Evolutionary conservation across 2,888 invertebrate species (phyloP).

Genomic region (Drosophila melanosoma): DNA sequence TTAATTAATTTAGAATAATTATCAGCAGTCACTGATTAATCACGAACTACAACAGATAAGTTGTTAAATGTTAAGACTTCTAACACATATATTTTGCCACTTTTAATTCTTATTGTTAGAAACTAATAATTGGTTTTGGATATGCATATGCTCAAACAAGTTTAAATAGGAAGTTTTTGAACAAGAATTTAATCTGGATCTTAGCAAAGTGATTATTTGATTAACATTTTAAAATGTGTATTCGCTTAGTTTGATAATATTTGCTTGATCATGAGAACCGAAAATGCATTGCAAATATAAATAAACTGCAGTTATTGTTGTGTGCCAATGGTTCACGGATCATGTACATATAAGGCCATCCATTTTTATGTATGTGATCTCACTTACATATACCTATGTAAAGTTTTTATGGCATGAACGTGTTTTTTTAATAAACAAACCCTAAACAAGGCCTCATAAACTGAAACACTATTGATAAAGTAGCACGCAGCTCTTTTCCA

Average conservation of each 20-base stretch:
- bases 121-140: neutral
- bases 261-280: conserved; percentile 3
- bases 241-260: neutral
- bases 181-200: conserved; percentile 13
- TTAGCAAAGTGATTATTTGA: neutral
- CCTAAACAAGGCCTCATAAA: neutral
- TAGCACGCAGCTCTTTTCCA: neutral
- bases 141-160: conserved; percentile 20
- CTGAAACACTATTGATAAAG: neutral
- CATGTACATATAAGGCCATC: neutral
- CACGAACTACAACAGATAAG: neutral
- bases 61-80: neutral
- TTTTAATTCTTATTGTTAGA: neutral
- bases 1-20: neutral
- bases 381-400: neutral
- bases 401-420: conserved; percentile 18
- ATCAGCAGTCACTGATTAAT: neutral
- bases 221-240: neutral
- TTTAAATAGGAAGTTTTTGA: conserved; percentile 36
- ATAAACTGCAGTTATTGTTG: conserved; percentile 10
- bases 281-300: conserved; percentile 27
- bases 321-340: conserved; percentile 16
- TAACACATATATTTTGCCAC: neutral
- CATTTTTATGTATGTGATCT: conserved; percentile 6
- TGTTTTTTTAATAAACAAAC: conserved; percentile 5